Evolutionary conservation across 2,888 invertebrate genomes (phyloP), one percentile per base, ranked within the genome.

Genomic region (Pseudococcus viburni): DNA sequence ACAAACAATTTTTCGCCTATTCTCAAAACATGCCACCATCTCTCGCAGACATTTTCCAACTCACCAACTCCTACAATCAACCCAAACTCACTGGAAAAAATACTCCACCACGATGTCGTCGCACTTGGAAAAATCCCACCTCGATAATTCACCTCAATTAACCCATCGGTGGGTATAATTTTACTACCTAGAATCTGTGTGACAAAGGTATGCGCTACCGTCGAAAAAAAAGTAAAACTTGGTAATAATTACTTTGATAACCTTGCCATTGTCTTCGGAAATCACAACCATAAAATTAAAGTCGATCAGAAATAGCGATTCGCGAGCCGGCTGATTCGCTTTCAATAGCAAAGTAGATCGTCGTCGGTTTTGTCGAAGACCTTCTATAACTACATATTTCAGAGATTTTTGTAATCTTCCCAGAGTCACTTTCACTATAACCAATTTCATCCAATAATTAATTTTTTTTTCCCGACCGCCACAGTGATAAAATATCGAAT

Each of bases 221-320:
- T 6, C 8, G 22, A 19, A 64, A 12, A 22, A 64, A 64, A 19
- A 64, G 22, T 64, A 64, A 64, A 64, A 19, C 64, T 64, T 51
- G 51, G 51, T 19, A 9, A 64, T 64, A 64, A 64, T 64, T 64
- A 64, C 64, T 19, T 22, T 22, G 19, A 64, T 64, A 64, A 64
- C 64, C 64, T 64, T 64, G 64, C 64, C 22, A 64, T 64, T 64
- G 64, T 64, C 22, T 64, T 22, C 64, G 9, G 22, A 64, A 64
- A 64, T 64, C 64, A 64, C 64, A 64, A 64, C 64, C 64, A 64
- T 64, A 64, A 64, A 64, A 64, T 64, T 51, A 51, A 51, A 51
- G 12, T 51, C 51, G 51, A 51, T 51, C 51, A 51, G 15, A 51
- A 51, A 12, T 51, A 51, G 51, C 51, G 51, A 64, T 22, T 22